These are phyloP conservation scores for Eciton burchellii DNA, from an alignment of 1,140 invertebrate genomes.

Conservation along the genomic window DNA sequence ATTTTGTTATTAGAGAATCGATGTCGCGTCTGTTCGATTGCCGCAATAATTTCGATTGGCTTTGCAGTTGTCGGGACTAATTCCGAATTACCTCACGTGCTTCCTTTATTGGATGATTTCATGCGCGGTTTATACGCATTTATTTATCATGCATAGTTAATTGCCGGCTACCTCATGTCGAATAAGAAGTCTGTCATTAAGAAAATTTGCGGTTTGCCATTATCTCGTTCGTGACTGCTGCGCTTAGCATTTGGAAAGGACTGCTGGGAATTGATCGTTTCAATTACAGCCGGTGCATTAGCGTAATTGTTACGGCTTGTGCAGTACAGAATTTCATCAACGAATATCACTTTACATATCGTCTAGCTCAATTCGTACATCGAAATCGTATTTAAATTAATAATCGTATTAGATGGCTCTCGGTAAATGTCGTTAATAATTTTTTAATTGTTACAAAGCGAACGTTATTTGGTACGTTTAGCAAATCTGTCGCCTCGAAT, in stretches of 20 bases:
- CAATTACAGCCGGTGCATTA: constrained; percentile 66
- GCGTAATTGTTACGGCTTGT: constrained; percentile 64
- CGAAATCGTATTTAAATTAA: constrained; percentile 29
- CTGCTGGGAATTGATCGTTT: constrained; percentile 70
- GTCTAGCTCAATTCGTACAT: not conserved
- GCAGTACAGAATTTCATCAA: constrained; percentile 58
- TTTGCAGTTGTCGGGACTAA: not conserved
- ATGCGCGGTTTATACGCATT: constrained; percentile 16
- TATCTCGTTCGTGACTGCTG: constrained; percentile 67
- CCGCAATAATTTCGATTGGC: constrained; percentile 20
- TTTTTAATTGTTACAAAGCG: not conserved
- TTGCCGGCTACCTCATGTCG: constrained; percentile 50
- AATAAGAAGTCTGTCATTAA: constrained; percentile 58
- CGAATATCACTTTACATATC: constrained; percentile 61
- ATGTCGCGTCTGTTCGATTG: not conserved
- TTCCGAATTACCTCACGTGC: constrained; percentile 35
- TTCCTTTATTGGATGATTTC: constrained; percentile 37
- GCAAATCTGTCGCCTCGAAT: not conserved
- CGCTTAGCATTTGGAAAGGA: constrained; percentile 52
- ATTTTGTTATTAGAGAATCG: constrained; percentile 12
- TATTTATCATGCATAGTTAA: constrained; percentile 54
- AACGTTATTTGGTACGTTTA: not conserved
- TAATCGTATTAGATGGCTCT: constrained; percentile 1
- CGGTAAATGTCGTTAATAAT: not conserved
- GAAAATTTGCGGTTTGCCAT: constrained; percentile 58